Conservation (phyloP, 2,113 vertebrate species). For the Pongo pygmaeus region DNA sequence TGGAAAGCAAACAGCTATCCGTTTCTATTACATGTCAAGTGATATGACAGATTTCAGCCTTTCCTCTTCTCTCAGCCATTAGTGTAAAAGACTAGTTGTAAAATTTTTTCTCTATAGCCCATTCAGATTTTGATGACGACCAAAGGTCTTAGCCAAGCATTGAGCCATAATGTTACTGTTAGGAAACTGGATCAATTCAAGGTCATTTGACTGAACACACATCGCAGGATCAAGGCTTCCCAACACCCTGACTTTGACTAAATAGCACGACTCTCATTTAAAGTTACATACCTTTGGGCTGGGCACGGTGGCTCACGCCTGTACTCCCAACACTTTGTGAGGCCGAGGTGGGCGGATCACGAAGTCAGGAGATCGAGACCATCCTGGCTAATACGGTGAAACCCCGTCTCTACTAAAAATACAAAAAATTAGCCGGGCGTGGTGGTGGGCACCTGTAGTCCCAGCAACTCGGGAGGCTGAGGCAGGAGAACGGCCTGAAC, state of each 20-base stretch:
- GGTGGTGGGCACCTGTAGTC: too few species aligned
- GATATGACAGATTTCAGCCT: background rate
- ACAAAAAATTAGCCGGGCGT: too few species aligned
- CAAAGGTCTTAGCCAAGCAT: background rate
- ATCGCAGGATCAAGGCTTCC: background rate
- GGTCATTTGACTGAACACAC: background rate
- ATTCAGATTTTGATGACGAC: slow-evolving; percentile 26
- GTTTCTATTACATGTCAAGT: background rate
- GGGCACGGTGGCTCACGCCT: too few species aligned
- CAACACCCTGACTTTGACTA: background rate
- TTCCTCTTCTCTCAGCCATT: background rate
- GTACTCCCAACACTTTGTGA: too few species aligned
- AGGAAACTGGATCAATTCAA: background rate
- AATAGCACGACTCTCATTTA: background rate
- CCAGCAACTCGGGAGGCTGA: too few species aligned
- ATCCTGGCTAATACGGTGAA: too few species aligned
- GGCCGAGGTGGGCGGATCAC: too few species aligned
- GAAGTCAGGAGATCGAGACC: too few species aligned
- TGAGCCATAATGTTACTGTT: background rate
- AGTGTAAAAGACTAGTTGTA: background rate
- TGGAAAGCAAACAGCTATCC: background rate
- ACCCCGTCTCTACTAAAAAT: too few species aligned
- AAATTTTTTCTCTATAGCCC: background rate
- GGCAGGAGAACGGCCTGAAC: too few species aligned
- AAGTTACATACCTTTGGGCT: background rate